A percentile compares a stretch with the other conserved stretches of the same genome.
Evolutionary conservation across 92 coral and sea anemone genomes (phyloP).

Genomic region (Anthopleura xanthogrammica): DNA sequence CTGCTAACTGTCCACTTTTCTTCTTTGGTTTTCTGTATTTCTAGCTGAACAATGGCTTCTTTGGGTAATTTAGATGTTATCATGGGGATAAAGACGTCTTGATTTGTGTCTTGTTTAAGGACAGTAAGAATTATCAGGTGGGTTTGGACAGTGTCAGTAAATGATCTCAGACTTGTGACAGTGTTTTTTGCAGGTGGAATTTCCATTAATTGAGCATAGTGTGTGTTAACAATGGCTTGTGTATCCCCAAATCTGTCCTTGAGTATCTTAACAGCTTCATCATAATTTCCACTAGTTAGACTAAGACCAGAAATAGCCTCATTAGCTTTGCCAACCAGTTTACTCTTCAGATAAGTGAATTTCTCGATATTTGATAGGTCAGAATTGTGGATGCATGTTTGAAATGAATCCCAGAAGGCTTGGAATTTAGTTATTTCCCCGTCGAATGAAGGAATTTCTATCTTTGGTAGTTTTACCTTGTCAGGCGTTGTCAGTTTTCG

Average conservation of each 20-base stretch:
- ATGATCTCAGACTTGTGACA: constrained; percentile 18
- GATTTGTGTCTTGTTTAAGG: constrained; percentile 19
- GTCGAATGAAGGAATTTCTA: constrained; percentile 10
- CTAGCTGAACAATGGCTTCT: constrained; percentile 22
- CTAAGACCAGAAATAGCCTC: constrained; percentile 23
- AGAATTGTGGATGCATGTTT: not conserved
- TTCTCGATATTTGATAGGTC: constrained; percentile 21
- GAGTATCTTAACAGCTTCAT: constrained; percentile 29
- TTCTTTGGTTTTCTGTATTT: constrained; percentile 13
- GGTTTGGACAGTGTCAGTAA: constrained; percentile 19
- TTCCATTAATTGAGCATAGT: constrained; percentile 4
- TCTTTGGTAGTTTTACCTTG: constrained; percentile 26
- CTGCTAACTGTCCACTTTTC: constrained; percentile 8
- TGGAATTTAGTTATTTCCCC: constrained; percentile 15
- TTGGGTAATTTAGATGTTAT: constrained; percentile 6
- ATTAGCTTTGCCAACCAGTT: constrained; percentile 3
- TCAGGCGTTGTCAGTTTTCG: constrained; percentile 24
- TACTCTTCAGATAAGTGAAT: constrained; percentile 30
- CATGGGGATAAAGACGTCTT: constrained; percentile 30
- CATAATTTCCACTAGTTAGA: constrained; percentile 24
- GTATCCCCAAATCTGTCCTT: constrained; percentile 24
- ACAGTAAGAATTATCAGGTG: constrained; percentile 32
- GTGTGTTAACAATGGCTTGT: constrained; percentile 13
- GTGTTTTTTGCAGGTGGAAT: constrained; percentile 5
- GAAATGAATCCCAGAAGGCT: not conserved